A percentile compares a stretch with the other conserved stretches of the same genome.
Evolutionary conservation across 2,888 invertebrate species (phyloP).

Genomic region (Plusia festucae): DNA sequence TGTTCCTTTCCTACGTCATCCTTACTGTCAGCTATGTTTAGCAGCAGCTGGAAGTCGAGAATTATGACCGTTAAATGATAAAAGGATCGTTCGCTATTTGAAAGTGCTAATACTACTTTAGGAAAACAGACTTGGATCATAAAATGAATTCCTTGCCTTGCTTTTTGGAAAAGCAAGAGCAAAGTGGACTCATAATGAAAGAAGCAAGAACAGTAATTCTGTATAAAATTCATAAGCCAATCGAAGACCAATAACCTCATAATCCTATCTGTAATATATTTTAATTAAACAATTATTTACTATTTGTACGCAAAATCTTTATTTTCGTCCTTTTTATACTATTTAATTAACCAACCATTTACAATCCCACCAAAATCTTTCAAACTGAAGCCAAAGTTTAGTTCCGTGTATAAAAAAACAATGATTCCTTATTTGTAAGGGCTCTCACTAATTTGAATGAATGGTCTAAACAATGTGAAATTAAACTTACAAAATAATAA

Average conservation of each 20-base stretch:
- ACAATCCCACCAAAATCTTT: not conserved
- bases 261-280: no score
- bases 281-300: no score
- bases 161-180: no score
- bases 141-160: no score
- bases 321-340: no score
- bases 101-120: not conserved
- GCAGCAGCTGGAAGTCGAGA: not conserved
- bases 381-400: constrained; percentile 23
- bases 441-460: constrained; percentile 79
- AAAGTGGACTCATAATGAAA: no score
- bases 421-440: constrained; percentile 76
- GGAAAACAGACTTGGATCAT: not conserved
- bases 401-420: constrained; percentile 68
- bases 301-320: no score
- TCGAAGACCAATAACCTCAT: no score
- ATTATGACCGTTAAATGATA: not conserved
- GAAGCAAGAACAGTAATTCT: no score
- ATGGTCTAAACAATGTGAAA: constrained; percentile 81
- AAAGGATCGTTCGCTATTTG: not conserved
- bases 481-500: constrained; percentile 85
- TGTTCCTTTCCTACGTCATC: not conserved
- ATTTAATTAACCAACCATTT: constrained; percentile 5
- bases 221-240: no score
- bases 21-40: not conserved